Percentiles rank a stretch among this genome's conserved stretches.
phyloP scores from a whole-genome alignment of 2,797 vertebrate species.

The Acanthornis magna region DNA sequence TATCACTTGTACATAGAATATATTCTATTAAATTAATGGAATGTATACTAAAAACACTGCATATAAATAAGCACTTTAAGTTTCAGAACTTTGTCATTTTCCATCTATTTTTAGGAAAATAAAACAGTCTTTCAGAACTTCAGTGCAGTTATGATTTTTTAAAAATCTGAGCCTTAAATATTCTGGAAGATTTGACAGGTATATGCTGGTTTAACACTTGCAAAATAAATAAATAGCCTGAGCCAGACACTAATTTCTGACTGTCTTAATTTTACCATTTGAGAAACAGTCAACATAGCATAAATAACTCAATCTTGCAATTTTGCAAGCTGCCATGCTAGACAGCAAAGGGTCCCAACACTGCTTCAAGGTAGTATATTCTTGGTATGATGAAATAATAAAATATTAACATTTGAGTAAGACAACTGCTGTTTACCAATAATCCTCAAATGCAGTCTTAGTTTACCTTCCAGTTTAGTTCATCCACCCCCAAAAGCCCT shows the following conservation, averaged over 20 bases:
- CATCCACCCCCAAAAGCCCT: neutral
- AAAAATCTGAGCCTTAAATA: neutral
- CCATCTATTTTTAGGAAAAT: neutral
- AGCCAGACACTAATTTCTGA: neutral
- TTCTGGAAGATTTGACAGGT: conserved; percentile 6
- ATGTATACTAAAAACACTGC: neutral
- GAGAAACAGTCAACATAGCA: neutral
- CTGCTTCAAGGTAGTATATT: neutral
- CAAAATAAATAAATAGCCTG: neutral
- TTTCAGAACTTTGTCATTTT: conserved; percentile 12
- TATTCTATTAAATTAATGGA: neutral
- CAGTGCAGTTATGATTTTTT: neutral
- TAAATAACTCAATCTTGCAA: neutral
- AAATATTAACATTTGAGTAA: neutral
- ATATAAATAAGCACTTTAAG: conserved; percentile 31
- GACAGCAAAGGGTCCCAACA: neutral
- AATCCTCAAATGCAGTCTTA: neutral
- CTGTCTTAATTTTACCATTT: neutral
- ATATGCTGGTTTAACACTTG: neutral
- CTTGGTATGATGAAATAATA: neutral
- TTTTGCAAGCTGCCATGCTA: neutral
- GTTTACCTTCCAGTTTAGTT: neutral
- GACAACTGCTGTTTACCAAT: neutral
- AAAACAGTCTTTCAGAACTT: conserved; percentile 13
- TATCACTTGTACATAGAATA: neutral